A percentile compares a stretch with the other conserved stretches of the same genome.
Evolutionary conservation across 1,140 invertebrate genomes (phyloP).

Genomic region (Sarcophaga peregrina): DNA sequence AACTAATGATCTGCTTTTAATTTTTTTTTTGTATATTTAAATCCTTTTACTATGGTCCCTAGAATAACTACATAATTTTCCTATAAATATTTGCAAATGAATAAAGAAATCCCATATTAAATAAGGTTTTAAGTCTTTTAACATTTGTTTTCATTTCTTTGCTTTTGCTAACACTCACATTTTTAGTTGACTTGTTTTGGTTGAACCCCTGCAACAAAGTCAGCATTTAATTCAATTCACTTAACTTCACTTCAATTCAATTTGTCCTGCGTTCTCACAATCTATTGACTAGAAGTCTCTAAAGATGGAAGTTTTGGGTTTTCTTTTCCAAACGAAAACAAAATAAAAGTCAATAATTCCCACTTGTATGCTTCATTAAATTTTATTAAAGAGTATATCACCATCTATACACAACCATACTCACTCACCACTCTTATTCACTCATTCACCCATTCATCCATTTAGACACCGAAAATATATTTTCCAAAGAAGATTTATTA

Average conservation of each 20-base stretch:
- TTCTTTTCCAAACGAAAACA: background rate
- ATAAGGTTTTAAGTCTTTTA: no score
- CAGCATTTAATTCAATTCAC: slow-evolving; percentile 26
- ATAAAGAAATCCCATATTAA: no score
- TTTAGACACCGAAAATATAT: background rate
- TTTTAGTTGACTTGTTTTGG: background rate
- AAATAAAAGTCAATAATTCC: slow-evolving; percentile 33
- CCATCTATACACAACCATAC: no score
- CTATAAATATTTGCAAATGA: no score
- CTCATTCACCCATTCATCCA: background rate
- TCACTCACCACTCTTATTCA: background rate
- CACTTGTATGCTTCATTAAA: slow-evolving; percentile 39
- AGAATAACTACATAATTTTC: no score
- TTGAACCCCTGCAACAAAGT: slow-evolving; percentile 16
- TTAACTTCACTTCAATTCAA: background rate
- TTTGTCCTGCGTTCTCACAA: background rate
- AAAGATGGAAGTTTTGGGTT: slow-evolving; percentile 9
- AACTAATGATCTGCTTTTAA: no score
- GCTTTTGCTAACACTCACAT: no score
- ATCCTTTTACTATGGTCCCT: no score
- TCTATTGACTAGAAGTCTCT: background rate
- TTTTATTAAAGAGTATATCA: background rate
- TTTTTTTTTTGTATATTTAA: no score
- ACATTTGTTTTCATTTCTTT: no score
- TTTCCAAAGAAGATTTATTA: slow-evolving; percentile 36